Conservation (phyloP, 2,797 vertebrate genomes). For the Sebastes iracundus region DNA sequence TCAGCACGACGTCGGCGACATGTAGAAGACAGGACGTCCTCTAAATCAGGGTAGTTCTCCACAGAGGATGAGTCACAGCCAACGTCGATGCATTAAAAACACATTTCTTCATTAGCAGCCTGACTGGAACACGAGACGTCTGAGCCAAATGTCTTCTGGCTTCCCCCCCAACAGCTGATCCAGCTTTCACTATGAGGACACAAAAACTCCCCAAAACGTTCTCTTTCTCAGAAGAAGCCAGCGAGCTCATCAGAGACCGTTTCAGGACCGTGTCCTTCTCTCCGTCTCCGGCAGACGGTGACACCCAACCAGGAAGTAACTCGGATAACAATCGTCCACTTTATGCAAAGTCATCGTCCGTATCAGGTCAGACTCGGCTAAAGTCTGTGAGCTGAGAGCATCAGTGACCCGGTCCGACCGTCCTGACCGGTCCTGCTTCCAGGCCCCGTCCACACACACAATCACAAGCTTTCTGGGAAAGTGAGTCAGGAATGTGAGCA, state of each 20-base stretch:
- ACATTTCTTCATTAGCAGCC: neutral
- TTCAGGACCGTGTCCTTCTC: conserved; percentile 11
- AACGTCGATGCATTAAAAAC: neutral
- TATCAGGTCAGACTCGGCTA: conserved; percentile 16
- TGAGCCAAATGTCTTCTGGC: neutral
- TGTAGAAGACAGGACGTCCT: too few relatives aligned
- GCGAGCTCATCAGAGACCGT: neutral
- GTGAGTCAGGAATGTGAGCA: conserved; percentile 59
- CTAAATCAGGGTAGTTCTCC: too few relatives aligned
- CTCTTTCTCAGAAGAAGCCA: neutral
- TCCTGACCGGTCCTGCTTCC: conserved; percentile 17
- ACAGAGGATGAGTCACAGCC: too few relatives aligned
- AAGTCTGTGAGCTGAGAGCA: neutral
- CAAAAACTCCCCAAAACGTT: neutral
- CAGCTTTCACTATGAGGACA: neutral
- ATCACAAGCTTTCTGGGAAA: conserved; percentile 59
- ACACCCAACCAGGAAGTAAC: conserved; percentile 9
- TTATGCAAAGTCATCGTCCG: conserved; percentile 40
- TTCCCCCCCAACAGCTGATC: neutral
- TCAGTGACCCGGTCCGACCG: neutral
- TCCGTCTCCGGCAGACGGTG: neutral
- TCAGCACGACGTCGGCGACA: too few relatives aligned
- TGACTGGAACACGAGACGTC: neutral
- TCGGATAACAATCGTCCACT: neutral
- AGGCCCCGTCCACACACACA: conserved; percentile 33